Conservation (phyloP, 2,888 invertebrate genomes). For the Synanthedon andrenaeformis region DNA sequence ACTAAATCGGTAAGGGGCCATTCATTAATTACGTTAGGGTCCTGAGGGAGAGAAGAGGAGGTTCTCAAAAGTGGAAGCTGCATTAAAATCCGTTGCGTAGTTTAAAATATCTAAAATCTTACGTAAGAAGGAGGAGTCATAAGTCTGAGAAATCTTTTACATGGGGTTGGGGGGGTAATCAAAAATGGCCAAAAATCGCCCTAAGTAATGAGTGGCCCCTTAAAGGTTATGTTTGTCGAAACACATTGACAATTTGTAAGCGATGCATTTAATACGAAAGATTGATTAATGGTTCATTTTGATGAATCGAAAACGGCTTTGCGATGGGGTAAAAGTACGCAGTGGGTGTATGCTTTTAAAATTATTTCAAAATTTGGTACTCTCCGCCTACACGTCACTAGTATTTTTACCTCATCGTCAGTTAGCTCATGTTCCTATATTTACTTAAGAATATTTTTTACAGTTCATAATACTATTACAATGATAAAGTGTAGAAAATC, state of each 20-base stretch:
- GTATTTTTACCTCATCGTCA: conserved; percentile 2
- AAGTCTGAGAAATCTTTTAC: too few relatives aligned
- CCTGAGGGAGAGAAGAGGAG: too few relatives aligned
- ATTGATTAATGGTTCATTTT: conserved; percentile 19
- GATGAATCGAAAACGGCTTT: conserved; percentile 17
- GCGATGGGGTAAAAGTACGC: conserved; percentile 29
- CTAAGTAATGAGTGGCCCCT: too few relatives aligned
- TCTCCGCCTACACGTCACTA: too few relatives aligned
- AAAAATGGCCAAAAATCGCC: too few relatives aligned
- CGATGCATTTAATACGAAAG: conserved; percentile 28
- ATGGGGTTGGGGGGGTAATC: too few relatives aligned
- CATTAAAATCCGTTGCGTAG: too few relatives aligned
- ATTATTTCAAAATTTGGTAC: too few relatives aligned
- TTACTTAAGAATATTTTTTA: conserved; percentile 40
- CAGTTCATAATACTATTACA: conserved; percentile 24
- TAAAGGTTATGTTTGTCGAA: background rate
- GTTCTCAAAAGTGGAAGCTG: too few relatives aligned
- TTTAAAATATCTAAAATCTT: too few relatives aligned
- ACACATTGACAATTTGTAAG: background rate
- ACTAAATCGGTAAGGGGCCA: background rate
- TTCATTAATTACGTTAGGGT: background rate
- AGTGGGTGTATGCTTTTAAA: too few relatives aligned
- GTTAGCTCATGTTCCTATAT: conserved; percentile 42
- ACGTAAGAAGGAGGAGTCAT: too few relatives aligned
- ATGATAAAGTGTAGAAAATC: conserved; percentile 69